Conservation (phyloP, 1,140 invertebrate species). For the Euglossa dilemma region DNA sequence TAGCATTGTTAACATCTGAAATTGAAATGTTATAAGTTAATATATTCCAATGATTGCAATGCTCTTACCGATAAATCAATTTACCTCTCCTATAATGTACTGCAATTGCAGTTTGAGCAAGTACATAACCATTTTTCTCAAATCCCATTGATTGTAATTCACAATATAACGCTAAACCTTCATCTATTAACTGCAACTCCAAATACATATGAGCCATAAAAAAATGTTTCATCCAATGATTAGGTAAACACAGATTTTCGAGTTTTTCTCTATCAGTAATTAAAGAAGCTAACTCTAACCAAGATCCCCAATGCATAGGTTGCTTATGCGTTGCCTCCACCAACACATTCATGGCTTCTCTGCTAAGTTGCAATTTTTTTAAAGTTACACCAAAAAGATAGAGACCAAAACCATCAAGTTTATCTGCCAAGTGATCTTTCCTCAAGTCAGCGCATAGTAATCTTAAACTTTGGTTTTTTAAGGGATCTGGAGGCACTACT, state of each 20-base stretch:
- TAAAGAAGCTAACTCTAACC: slow-evolving; percentile 94
- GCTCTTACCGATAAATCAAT: not conserved
- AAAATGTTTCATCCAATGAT: slow-evolving; percentile 97
- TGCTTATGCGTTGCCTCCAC: slow-evolving; percentile 89
- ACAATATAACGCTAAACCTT: slow-evolving; percentile 92
- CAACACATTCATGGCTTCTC: slow-evolving; percentile 89
- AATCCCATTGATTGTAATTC: slow-evolving; percentile 91
- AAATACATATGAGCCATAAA: slow-evolving; percentile 95
- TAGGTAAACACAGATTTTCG: slow-evolving; percentile 87
- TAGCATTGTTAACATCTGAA: slow-evolving; percentile 94
- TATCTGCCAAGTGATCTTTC: slow-evolving; percentile 84
- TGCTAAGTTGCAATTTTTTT: slow-evolving; percentile 92
- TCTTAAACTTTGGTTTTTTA: slow-evolving; percentile 84
- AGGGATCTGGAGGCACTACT: slow-evolving; percentile 86
- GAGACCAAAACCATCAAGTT: slow-evolving; percentile 93
- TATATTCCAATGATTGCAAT: slow-evolving; percentile 12
- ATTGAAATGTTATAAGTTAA: slow-evolving; percentile 37
- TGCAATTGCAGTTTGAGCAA: slow-evolving; percentile 94
- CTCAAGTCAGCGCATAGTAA: slow-evolving; percentile 84
- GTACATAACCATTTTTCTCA: slow-evolving; percentile 93
- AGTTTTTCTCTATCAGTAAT: slow-evolving; percentile 90
- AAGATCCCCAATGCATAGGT: slow-evolving; percentile 96
- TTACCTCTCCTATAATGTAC: slow-evolving; percentile 95
- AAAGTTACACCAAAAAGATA: slow-evolving; percentile 96
- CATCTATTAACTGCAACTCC: slow-evolving; percentile 94